These are phyloP conservation scores for Hemichromis elongatus DNA, from an alignment of 2,113 vertebrate species.

Conservation along the genomic window DNA sequence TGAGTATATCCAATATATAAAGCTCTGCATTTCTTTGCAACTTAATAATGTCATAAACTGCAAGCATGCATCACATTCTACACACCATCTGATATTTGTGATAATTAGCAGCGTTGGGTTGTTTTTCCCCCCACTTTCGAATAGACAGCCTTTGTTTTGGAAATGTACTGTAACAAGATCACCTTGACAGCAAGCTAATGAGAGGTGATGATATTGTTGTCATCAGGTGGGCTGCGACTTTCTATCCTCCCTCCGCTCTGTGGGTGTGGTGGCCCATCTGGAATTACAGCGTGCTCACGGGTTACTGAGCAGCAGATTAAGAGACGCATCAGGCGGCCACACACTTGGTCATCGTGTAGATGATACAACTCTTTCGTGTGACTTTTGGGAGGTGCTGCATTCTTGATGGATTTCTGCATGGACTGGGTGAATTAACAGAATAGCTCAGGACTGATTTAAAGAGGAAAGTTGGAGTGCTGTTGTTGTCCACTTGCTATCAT, in stretches of 20 bases:
- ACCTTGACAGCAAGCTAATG: not conserved
- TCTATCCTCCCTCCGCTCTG: not conserved
- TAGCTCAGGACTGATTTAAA: not conserved
- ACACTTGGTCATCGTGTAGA: not conserved
- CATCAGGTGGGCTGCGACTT: slow-evolving; percentile 20
- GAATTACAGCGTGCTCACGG: slow-evolving; percentile 38
- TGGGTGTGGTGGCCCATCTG: slow-evolving; percentile 33
- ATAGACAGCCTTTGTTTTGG: not conserved
- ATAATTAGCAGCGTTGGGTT: not conserved
- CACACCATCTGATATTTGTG: not conserved
- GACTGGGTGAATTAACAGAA: not conserved
- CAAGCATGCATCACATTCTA: not conserved
- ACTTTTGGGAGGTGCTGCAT: not conserved
- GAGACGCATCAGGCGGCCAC: not conserved
- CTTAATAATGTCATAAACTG: not conserved
- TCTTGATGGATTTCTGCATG: not conserved
- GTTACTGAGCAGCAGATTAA: not conserved
- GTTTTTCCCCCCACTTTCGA: not conserved
- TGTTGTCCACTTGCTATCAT: not conserved
- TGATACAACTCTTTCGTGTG: not conserved
- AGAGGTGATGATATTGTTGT: not conserved
- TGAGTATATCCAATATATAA: not conserved
- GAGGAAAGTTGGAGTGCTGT: not conserved
- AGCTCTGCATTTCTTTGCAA: not conserved
- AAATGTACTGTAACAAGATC: not conserved